These are phyloP conservation scores for Clarias magur DNA, from an alignment of 2,113 vertebrate species.

Conservation along the genomic window DNA sequence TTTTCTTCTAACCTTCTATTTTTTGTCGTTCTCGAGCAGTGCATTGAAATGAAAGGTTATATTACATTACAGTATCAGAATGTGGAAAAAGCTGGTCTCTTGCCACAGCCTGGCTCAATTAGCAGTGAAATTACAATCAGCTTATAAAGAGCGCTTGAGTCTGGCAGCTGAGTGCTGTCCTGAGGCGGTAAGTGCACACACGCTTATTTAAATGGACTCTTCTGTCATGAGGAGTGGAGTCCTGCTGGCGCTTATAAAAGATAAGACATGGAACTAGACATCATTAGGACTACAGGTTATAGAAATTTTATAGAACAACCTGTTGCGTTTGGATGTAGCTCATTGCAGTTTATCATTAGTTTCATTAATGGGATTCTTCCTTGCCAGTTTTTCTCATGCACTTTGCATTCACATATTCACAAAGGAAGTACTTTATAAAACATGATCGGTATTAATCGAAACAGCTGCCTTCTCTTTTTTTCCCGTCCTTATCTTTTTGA, in stretches of 20 bases:
- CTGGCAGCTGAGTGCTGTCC: conserved; percentile 1
- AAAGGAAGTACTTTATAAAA: not conserved
- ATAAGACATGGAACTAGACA: conserved; percentile 1
- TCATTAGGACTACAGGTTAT: not conserved
- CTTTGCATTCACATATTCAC: not conserved
- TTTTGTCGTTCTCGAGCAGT: conserved; percentile 44
- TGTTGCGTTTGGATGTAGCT: conserved; percentile 22
- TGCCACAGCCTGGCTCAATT: conserved; percentile 66
- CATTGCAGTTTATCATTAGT: not conserved
- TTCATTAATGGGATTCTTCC: not conserved
- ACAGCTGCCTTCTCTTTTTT: not conserved
- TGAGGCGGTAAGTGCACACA: conserved; percentile 19
- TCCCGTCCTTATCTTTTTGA: conserved; percentile 20
- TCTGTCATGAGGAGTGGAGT: conserved; percentile 16
- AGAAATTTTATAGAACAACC: not conserved
- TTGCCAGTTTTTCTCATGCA: conserved; percentile 2
- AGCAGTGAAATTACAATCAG: conserved; percentile 64
- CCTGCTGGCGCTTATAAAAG: conserved; percentile 23
- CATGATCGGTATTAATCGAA: not conserved
- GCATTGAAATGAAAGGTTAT: conserved; percentile 56
- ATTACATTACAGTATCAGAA: conserved; percentile 40
- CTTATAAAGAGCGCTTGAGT: conserved; percentile 37
- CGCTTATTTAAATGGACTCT: conserved; percentile 25
- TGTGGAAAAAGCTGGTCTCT: conserved; percentile 53
- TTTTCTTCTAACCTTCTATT: not conserved